These are phyloP conservation scores for Erpobdella octoculata DNA, from an alignment of 2,888 invertebrate species.

Conservation along the genomic window DNA sequence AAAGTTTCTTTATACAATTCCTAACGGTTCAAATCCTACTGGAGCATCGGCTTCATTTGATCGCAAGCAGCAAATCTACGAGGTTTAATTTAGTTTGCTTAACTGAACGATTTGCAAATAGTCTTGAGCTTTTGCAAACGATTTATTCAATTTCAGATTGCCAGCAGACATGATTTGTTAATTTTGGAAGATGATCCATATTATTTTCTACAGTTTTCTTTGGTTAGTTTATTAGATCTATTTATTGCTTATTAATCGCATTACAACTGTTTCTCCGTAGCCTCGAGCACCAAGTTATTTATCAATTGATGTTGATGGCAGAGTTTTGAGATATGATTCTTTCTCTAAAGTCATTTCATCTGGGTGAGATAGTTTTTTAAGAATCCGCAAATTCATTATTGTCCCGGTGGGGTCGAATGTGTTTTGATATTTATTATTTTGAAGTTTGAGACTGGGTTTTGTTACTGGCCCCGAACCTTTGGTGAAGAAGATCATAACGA, in stretches of 20 bases:
- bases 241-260: not conserved
- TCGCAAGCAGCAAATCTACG: constrained; percentile 65
- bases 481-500: constrained; percentile 61
- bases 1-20: constrained; percentile 65
- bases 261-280: not conserved
- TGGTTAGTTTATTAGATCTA: constrained; percentile 37
- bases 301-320: constrained; percentile 67
- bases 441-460: constrained; percentile 65
- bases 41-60: constrained; percentile 64
- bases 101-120: not conserved
- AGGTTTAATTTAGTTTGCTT: constrained; percentile 40
- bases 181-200: constrained; percentile 78
- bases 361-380: constrained; percentile 42
- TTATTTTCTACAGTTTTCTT: constrained; percentile 65
- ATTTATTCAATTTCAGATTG: constrained; percentile 53
- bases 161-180: constrained; percentile 67
- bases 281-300: constrained; percentile 61
- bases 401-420: not conserved
- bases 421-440: constrained; percentile 14
- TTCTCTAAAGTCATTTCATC: constrained; percentile 61
- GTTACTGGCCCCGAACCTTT: constrained; percentile 65
- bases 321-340: constrained; percentile 70
- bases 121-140: not conserved
- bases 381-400: not conserved
- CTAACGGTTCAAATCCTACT: constrained; percentile 70